Evolutionary conservation across 2,797 vertebrate genomes (phyloP), one percentile per base, ranked within the genome.

Genomic region (Chloroceryle amazona): DNA sequence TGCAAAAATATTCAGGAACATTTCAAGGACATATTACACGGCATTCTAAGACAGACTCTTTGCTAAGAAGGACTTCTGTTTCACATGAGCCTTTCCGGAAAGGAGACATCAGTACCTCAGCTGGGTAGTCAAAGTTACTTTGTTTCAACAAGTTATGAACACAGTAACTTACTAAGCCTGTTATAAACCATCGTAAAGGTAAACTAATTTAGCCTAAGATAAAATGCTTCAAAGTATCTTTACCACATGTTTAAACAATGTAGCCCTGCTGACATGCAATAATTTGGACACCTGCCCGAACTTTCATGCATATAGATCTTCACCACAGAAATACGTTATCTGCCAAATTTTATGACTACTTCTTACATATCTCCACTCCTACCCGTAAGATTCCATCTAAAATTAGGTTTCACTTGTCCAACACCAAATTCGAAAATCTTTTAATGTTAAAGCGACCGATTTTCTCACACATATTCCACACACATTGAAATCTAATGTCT

Each of bases 1-100:
- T 47, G 39, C 35, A 87, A 95, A 89, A 89, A 52, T 35, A 74
- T 54, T 82, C 66, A 62, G 81, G 71, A 95, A 70, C 35, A 60
- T 87, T 81, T 61, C 49, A 81, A 88, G 71, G 23, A 42, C 52
- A 79, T 61, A 28, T n/a, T 63, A 13, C 7, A 57, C 8, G 10
- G 33, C 51, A 81, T 54, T 81, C 1, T 57, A 71, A 86, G 23
- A 54, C 16, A 54, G 44, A 37, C 2, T 71, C 63, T 71, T 16
- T 62, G 52, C 28, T 75, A 82, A 68, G 49, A 42, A 67, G 5
- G 9, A 44, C 66, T 75, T 74, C 12, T 47, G 35, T 63, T 88
- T 76, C 9, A 41, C 35, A 35, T 3, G 31, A 89, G 23, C 31
- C 33, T 8, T 67, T 62, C 75, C 46, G 71, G 65, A 67, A 80